Evolutionary conservation across 2,888 invertebrate species (phyloP).

Genomic region (Timandra comae): DNA sequence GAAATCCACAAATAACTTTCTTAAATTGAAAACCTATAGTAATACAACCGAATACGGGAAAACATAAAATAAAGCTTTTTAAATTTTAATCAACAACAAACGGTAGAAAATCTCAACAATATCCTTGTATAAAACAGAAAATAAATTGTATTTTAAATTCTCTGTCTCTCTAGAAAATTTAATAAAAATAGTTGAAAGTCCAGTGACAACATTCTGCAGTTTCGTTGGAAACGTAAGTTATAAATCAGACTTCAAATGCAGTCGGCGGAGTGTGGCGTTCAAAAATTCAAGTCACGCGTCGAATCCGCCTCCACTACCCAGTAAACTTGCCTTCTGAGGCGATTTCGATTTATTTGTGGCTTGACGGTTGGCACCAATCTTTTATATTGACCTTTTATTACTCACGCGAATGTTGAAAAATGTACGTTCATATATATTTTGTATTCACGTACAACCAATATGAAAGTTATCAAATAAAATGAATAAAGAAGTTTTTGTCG

Average conservation of each 20-base stretch:
- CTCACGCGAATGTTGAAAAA: slow-evolving; percentile 13
- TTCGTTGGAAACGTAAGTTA: slow-evolving; percentile 40
- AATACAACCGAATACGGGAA: too few species aligned
- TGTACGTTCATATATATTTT: too few species aligned
- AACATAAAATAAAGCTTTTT: too few species aligned
- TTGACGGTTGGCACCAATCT: slow-evolving; percentile 30
- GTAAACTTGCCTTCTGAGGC: slow-evolving; percentile 40
- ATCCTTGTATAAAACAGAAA: too few species aligned
- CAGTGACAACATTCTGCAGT: slow-evolving; percentile 51
- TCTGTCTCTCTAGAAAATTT: slow-evolving; percentile 25
- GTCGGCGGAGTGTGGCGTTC: slow-evolving; percentile 33
- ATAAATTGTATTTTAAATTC: too few species aligned
- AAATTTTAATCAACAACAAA: too few species aligned
- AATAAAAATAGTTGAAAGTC: slow-evolving; percentile 38
- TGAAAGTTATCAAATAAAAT: too few species aligned
- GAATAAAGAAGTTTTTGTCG: too few species aligned
- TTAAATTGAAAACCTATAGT: too few species aligned
- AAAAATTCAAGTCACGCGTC: slow-evolving; percentile 57
- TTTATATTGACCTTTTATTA: slow-evolving; percentile 35
- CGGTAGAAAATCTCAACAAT: too few species aligned
- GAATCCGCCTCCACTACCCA: slow-evolving; percentile 47
- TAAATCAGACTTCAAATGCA: slow-evolving; percentile 62
- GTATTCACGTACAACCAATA: too few species aligned
- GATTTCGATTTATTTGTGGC: slow-evolving; percentile 51
- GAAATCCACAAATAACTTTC: too few species aligned